Evolutionary conservation across 2,888 invertebrate genomes (phyloP).

Genomic region (Rotaria socialis): DNA sequence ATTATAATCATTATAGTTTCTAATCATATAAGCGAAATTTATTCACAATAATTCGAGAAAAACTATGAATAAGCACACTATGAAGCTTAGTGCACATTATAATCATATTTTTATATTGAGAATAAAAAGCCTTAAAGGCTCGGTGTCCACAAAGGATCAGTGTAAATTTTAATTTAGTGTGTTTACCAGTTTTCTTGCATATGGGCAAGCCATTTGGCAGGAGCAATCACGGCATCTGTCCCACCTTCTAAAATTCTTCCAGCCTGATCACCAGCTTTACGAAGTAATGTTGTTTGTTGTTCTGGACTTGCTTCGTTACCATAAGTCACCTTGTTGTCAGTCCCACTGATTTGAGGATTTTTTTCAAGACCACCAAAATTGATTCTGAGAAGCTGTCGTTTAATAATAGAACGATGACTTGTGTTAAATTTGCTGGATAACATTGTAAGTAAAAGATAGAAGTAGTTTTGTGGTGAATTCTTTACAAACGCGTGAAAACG

Average conservation of each 20-base stretch:
- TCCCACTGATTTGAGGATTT: neutral
- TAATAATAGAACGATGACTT: neutral
- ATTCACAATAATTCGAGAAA: too few relatives aligned
- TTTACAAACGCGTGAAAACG: neutral
- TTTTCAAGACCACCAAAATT: neutral
- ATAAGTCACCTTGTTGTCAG: neutral
- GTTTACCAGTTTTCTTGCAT: neutral
- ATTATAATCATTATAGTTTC: too few relatives aligned
- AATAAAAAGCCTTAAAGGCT: neutral
- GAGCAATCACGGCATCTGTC: neutral
- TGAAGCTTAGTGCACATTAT: neutral
- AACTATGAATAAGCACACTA: too few relatives aligned
- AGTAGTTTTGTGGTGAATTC: neutral
- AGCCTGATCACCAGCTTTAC: neutral
- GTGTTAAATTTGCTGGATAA: neutral
- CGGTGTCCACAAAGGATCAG: neutral
- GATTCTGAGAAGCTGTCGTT: neutral
- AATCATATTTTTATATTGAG: neutral
- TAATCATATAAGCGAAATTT: too few relatives aligned
- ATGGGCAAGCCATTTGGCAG: constrained; percentile 9
- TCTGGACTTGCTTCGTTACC: neutral
- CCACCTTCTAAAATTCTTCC: neutral
- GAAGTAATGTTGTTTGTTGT: neutral
- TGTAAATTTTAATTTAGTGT: neutral
- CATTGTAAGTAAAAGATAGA: neutral